Conservation (phyloP, 2,888 invertebrate species). For the Hirtodrosophila confusa region DNA sequence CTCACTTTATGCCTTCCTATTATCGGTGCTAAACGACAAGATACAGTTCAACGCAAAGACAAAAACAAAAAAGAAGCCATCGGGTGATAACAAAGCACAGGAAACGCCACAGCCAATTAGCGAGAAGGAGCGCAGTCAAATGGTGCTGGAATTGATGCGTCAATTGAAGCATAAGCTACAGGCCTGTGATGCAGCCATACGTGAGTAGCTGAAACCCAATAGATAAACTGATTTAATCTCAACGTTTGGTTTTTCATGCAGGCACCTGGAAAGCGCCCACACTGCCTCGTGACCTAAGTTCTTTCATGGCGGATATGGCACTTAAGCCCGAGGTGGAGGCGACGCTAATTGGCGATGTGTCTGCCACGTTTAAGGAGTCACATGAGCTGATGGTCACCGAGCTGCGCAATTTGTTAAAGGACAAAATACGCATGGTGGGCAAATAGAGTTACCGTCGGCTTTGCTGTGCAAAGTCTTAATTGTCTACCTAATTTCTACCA, state of each 20-base stretch:
- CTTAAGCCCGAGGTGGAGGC: slow-evolving; percentile 83
- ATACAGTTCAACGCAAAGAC: slow-evolving; percentile 79
- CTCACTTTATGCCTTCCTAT: slow-evolving; percentile 83
- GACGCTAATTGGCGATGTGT: slow-evolving; percentile 82
- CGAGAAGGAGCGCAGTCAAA: slow-evolving; percentile 82
- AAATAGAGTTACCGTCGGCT: slow-evolving; percentile 67
- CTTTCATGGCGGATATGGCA: slow-evolving; percentile 84
- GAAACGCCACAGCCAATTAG: slow-evolving; percentile 65
- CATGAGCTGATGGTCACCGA: slow-evolving; percentile 82
- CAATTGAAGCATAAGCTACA: slow-evolving; percentile 82
- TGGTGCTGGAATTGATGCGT: slow-evolving; percentile 82
- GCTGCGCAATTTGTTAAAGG: slow-evolving; percentile 82
- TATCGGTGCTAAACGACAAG: slow-evolving; percentile 83
- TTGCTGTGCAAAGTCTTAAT: slow-evolving; percentile 67
- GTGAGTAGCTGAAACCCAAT: slow-evolving; percentile 60
- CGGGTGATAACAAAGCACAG: slow-evolving; percentile 56
- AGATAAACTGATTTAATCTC: too few relatives aligned
- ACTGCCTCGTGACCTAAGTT: slow-evolving; percentile 79
- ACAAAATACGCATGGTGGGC: slow-evolving; percentile 83
- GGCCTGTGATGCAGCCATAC: slow-evolving; percentile 80
- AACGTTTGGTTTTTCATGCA: slow-evolving; percentile 26
- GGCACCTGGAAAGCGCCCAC: slow-evolving; percentile 81
- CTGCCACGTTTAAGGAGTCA: slow-evolving; percentile 82
- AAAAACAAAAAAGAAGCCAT: slow-evolving; percentile 68
- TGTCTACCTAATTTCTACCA: slow-evolving; percentile 14